These are phyloP conservation scores for Reticulitermes lucifugus DNA, from an alignment of 2,888 invertebrate genomes.

Conservation along the genomic window DNA sequence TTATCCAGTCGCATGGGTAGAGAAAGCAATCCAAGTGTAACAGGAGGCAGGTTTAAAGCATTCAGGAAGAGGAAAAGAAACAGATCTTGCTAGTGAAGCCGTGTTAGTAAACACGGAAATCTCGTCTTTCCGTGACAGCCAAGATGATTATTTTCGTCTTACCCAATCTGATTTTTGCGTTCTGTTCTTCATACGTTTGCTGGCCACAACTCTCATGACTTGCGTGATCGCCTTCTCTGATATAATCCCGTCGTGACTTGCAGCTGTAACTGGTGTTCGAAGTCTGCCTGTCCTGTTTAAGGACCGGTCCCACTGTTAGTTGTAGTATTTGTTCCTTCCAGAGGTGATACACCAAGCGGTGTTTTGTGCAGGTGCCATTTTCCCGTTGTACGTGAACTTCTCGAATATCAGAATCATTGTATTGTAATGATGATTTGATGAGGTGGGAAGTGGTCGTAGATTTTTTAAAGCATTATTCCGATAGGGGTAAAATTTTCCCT, in stretches of 20 bases:
- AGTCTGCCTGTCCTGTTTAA: not conserved
- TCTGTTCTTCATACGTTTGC: not conserved
- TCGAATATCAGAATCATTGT: no score
- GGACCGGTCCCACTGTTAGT: no score
- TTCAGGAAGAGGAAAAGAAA: conserved; percentile 24
- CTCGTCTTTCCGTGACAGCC: not conserved
- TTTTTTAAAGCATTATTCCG: no score
- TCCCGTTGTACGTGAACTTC: no score
- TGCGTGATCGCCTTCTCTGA: no score
- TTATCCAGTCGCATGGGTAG: conserved; percentile 2
- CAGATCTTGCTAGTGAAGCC: not conserved
- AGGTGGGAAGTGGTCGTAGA: no score
- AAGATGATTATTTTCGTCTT: not conserved
- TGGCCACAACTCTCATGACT: no score
- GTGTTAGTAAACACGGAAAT: not conserved
- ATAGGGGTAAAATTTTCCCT: no score
- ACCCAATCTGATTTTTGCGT: not conserved
- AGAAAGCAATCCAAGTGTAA: conserved; percentile 26
- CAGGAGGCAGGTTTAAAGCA: not conserved
- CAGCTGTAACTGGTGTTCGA: not conserved
- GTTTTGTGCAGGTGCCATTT: no score
- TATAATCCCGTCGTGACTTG: not conserved
- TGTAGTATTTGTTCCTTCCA: no score
- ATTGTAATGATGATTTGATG: no score
- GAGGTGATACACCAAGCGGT: no score